These are phyloP conservation scores for Nomia melanderi DNA, from an alignment of 1,140 invertebrate species.

Conservation along the genomic window DNA sequence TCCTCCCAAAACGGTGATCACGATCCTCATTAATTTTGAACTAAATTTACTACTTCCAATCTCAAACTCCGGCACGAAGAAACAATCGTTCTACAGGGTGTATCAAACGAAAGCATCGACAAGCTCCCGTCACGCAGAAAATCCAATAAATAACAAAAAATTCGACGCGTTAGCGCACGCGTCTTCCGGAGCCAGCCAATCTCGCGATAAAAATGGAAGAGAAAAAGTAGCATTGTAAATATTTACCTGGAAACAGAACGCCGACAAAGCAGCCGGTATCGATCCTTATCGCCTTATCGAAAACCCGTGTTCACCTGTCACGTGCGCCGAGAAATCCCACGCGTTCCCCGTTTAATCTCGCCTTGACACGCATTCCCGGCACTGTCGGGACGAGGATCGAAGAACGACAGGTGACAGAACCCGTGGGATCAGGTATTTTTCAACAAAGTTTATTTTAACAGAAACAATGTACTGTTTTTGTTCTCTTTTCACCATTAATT, in stretches of 20 bases:
- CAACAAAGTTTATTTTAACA: conserved; percentile 80
- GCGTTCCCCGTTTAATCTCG: neutral
- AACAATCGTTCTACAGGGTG: too few species aligned
- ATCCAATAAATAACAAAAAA: too few species aligned
- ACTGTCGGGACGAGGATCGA: neutral
- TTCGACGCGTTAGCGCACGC: too few species aligned
- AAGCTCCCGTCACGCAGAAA: too few species aligned
- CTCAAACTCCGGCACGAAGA: too few species aligned
- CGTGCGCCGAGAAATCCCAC: neutral
- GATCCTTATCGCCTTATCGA: neutral
- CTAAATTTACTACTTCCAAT: too few species aligned
- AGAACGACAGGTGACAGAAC: neutral
- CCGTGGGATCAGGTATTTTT: conserved; percentile 52
- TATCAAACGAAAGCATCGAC: too few species aligned
- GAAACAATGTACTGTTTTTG: conserved; percentile 79
- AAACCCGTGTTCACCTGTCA: neutral
- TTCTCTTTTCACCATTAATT: conserved; percentile 78
- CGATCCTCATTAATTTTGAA: too few species aligned
- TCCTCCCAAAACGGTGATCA: too few species aligned
- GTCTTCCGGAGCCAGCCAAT: neutral
- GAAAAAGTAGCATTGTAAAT: neutral
- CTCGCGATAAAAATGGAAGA: neutral
- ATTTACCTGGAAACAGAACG: neutral
- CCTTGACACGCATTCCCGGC: too few species aligned
- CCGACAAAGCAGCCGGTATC: neutral